Evolutionary conservation across 1,140 invertebrate species (phyloP).

Genomic region (Thalassaphorura encarpata): DNA sequence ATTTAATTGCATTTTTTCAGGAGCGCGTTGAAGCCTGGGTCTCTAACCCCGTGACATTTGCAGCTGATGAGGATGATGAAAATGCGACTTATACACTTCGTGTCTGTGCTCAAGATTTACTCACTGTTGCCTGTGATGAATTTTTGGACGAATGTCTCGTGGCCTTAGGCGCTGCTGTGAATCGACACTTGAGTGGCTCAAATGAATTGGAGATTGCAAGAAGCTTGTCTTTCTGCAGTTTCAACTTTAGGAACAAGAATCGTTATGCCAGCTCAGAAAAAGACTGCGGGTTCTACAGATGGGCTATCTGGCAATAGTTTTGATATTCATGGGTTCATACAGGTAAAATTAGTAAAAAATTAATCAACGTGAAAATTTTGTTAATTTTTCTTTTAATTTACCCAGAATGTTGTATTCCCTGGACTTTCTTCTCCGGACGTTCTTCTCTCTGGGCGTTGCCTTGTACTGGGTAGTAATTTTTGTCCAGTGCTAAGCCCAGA

Average conservation of each 20-base stretch:
- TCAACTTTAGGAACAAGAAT: conserved; percentile 23
- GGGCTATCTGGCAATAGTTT: conserved; percentile 45
- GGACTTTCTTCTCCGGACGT: conserved; percentile 41
- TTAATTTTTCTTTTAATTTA: conserved; percentile 34
- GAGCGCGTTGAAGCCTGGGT: conserved; percentile 51
- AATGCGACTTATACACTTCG: conserved; percentile 60
- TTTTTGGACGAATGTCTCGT: conserved; percentile 50
- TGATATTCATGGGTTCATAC: conserved; percentile 55
- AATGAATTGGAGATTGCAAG: conserved; percentile 61
- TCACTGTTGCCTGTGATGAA: conserved; percentile 50
- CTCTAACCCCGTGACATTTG: conserved; percentile 59
- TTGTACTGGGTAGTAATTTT: conserved; percentile 60
- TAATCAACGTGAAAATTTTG: background rate
- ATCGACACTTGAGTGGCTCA: conserved; percentile 45
- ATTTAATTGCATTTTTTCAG: conserved; percentile 1
- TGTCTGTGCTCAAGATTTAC: conserved; percentile 57
- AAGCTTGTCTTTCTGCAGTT: conserved; percentile 56
- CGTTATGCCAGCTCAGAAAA: conserved; percentile 3
- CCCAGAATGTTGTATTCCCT: conserved; percentile 46
- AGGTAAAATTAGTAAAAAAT: conserved; percentile 37
- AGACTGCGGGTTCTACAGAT: background rate
- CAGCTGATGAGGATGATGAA: conserved; percentile 66
- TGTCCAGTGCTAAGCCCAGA: conserved; percentile 48
- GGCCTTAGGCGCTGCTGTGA: conserved; percentile 52
- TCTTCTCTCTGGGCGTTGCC: conserved; percentile 59